Percentiles rank a stretch among this genome's conserved stretches.
phyloP scores from a whole-genome alignment of 2,113 vertebrate species.

The Cyprinodon brontotheroides region DNA sequence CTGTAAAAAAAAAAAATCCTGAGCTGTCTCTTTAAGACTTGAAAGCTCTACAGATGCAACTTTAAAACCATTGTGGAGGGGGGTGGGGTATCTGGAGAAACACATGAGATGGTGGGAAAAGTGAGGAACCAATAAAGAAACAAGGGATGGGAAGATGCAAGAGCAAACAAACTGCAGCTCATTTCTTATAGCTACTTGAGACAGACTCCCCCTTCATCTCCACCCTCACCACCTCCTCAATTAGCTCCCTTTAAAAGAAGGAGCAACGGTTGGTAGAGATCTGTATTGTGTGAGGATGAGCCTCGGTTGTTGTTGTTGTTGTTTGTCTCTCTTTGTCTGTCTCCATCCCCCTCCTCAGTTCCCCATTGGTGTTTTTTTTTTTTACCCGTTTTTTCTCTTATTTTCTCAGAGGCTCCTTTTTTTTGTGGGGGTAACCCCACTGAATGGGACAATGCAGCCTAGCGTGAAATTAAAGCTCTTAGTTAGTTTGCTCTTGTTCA shows the following conservation, averaged over 20 bases:
- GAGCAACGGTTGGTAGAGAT: constrained; percentile 64
- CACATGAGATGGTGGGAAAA: constrained; percentile 28
- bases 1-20: background rate
- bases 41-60: constrained; percentile 19
- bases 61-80: background rate
- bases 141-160: constrained; percentile 29
- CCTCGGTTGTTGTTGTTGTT: constrained; percentile 72
- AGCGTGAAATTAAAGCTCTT: constrained; percentile 81
- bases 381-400: constrained; percentile 52
- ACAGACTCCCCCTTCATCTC: constrained; percentile 44
- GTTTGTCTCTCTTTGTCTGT: constrained; percentile 54
- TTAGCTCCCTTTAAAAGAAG: constrained; percentile 64
- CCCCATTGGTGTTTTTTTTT: constrained; percentile 66
- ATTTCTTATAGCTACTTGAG: constrained; percentile 53
- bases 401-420: constrained; percentile 72
- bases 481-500: constrained; percentile 79
- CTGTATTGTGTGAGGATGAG: constrained; percentile 68
- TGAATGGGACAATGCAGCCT: constrained; percentile 79
- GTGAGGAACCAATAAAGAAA: constrained; percentile 21
- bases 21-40: background rate
- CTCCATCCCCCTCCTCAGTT: constrained; percentile 48
- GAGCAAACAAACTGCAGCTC: constrained; percentile 11
- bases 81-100: constrained; percentile 21
- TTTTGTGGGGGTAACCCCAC: constrained; percentile 67
- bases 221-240: constrained; percentile 57